phyloP scores from a whole-genome alignment of 2,113 vertebrate species.

The human (Homo sapiens) region GRCh38 chr4:142132001-142132500 shows the following conservation, averaged over 20 bases:
- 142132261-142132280: neutral
- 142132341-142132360: accelerated
- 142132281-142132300: neutral
- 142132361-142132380: accelerated
- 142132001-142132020: neutral
- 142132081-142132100: neutral
- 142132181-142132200: neutral
- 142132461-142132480: neutral
- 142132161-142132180: neutral
- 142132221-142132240: neutral
- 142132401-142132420: neutral
- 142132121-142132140: neutral
- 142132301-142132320: accelerated
- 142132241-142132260: neutral
- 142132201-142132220: neutral
- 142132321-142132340: neutral
- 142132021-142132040: neutral
- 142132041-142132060: neutral
- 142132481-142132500: neutral
- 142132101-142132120: neutral
- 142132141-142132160: neutral
- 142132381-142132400: neutral
- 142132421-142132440: neutral
- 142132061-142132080: neutral
- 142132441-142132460: neutral